Conservation (phyloP, 1,140 invertebrate species). For the Dendroctonus valens region DNA sequence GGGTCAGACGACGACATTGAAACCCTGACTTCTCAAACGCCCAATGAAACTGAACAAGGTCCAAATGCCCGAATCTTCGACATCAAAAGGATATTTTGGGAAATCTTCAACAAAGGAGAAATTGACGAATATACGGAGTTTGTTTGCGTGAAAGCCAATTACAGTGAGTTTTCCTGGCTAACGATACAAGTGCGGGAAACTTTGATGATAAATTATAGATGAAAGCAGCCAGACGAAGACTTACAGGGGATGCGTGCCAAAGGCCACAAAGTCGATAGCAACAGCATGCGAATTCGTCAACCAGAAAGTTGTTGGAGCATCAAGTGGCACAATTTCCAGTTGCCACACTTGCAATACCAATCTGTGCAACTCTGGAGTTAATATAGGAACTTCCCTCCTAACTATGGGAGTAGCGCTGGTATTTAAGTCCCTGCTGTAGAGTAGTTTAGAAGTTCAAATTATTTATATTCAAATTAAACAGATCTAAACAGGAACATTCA, state of each 20-base stretch:
- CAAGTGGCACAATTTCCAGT: conserved; percentile 3
- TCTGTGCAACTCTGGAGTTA: conserved; percentile 19
- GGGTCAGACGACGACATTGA: conserved; percentile 14
- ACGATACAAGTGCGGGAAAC: too few species aligned
- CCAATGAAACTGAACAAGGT: conserved; percentile 1
- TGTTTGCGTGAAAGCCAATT: conserved; percentile 24
- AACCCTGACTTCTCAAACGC: conserved; percentile 9
- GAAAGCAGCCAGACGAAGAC: conserved; percentile 15
- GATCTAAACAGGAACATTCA: too few species aligned
- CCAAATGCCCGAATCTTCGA: conserved; percentile 23
- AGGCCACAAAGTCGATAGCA: conserved; percentile 11
- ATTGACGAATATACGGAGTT: conserved; percentile 24
- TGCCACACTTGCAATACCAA: conserved; percentile 23
- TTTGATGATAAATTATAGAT: conserved; percentile 4
- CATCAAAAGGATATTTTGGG: conserved; percentile 26
- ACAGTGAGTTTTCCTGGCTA: conserved; percentile 17
- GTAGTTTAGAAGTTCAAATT: too few species aligned
- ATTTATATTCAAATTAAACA: too few species aligned
- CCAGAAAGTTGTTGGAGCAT: conserved; percentile 17
- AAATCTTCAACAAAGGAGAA: conserved; percentile 29
- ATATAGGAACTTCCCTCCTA: conserved; percentile 1
- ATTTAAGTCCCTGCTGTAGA: background rate
- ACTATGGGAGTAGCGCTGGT: conserved; percentile 5
- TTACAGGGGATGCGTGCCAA: conserved; percentile 29
- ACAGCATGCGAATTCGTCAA: conserved; percentile 29